Conservation (phyloP, 1,140 invertebrate genomes). For the Drosophila erecta region DNA sequence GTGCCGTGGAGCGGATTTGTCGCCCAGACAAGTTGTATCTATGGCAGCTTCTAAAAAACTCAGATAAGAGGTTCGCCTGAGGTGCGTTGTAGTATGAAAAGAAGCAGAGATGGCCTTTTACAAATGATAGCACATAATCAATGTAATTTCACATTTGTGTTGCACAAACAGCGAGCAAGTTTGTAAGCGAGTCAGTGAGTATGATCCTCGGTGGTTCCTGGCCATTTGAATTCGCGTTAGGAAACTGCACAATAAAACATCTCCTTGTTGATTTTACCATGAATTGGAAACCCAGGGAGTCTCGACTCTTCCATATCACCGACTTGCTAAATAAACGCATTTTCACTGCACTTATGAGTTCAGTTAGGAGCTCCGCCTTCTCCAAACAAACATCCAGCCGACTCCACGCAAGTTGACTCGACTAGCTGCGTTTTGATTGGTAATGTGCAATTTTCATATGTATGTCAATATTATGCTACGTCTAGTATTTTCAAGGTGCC, state of each 20-base stretch:
- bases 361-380: constrained; percentile 3
- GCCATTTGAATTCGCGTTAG: too few species aligned
- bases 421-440: constrained; percentile 42
- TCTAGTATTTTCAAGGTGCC: constrained; percentile 69
- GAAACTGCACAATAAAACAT: too few species aligned
- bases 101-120: constrained; percentile 5
- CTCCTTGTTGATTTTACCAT: too few species aligned
- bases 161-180: too few species aligned
- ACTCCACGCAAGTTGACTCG: constrained; percentile 12
- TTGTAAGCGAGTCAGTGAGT: too few species aligned
- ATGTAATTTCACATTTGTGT: too few species aligned
- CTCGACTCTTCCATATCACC: neutral
- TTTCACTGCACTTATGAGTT: neutral
- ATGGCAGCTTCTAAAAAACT: constrained; percentile 17
- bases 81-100: constrained; percentile 31
- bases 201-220: too few species aligned
- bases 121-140: neutral
- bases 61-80: constrained; percentile 27
- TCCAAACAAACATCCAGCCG: constrained; percentile 1
- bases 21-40: constrained; percentile 39
- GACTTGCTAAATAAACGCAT: too few species aligned
- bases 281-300: neutral
- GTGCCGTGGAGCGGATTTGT: constrained; percentile 44
- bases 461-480: constrained; percentile 72
- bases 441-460: constrained; percentile 67